A percentile compares a stretch with the other conserved stretches of the same genome.
These are phyloP conservation scores for Macrophya alboannulata DNA, from an alignment of 2,888 invertebrate genomes.

Conservation along the genomic window DNA sequence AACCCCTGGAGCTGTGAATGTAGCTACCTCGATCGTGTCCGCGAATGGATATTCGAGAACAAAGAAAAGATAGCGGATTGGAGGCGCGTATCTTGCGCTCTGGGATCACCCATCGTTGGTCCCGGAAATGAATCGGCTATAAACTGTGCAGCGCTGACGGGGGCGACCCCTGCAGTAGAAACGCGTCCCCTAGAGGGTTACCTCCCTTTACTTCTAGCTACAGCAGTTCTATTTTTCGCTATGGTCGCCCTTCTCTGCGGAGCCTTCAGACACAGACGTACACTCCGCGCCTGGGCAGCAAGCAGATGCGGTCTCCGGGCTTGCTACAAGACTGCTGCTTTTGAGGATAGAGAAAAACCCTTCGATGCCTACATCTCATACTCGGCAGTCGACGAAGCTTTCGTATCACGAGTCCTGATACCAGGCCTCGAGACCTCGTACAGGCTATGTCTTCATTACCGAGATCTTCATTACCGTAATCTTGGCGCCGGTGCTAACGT, in stretches of 20 bases:
- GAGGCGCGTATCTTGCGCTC: conserved; percentile 87
- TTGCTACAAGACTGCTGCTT: conserved; percentile 92
- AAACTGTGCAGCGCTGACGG: conserved; percentile 88
- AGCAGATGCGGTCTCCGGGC: conserved; percentile 92
- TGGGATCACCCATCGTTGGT: conserved; percentile 87
- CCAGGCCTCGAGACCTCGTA: conserved; percentile 94
- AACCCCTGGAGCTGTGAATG: conserved; percentile 97
- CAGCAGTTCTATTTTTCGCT: conserved; percentile 89
- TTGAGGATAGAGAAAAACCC: conserved; percentile 88
- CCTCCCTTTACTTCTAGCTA: conserved; percentile 89
- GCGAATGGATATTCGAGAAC: conserved; percentile 90
- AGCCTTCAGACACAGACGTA: conserved; percentile 90
- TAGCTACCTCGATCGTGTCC: conserved; percentile 89
- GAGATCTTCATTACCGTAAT: conserved; percentile 92
- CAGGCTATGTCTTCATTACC: conserved; percentile 89
- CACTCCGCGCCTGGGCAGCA: conserved; percentile 92
- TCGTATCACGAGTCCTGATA: conserved; percentile 94
- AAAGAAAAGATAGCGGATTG: conserved; percentile 92
- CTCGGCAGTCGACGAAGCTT: conserved; percentile 95
- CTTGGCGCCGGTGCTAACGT: conserved; percentile 94
- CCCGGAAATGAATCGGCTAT: conserved; percentile 90
- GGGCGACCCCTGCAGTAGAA: conserved; percentile 88
- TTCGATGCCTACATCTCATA: conserved; percentile 98
- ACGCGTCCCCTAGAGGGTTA: conserved; percentile 92
- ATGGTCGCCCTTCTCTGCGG: conserved; percentile 90